Evolutionary conservation across 2,113 vertebrate species (phyloP).

Genomic region (Salvator merianae): DNA sequence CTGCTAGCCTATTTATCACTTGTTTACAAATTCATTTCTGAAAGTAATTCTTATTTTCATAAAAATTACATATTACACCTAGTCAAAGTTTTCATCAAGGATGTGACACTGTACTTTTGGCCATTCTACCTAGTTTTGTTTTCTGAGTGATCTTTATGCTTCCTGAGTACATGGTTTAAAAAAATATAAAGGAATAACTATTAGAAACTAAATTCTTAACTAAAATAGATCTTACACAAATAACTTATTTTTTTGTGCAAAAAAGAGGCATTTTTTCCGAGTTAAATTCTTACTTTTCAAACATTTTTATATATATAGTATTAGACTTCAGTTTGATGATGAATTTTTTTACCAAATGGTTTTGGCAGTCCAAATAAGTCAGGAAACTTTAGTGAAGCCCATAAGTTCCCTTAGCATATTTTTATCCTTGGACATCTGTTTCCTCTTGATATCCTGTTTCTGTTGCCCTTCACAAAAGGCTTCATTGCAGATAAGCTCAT

Average conservation of each 20-base stretch:
- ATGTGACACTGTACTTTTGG: not conserved
- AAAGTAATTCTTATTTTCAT: not conserved
- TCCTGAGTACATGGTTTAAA: not conserved
- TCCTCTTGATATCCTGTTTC: conserved; percentile 26
- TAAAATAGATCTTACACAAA: not conserved
- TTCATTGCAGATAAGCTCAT: not conserved
- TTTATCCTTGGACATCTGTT: conserved; percentile 27
- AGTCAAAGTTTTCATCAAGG: not conserved
- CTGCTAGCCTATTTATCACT: not conserved
- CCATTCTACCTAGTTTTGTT: not conserved
- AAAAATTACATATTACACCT: not conserved
- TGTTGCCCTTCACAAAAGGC: not conserved
- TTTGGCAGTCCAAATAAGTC: not conserved
- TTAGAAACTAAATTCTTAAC: not conserved
- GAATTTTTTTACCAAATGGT: not conserved
- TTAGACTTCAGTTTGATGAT: not conserved
- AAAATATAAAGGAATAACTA: not conserved
- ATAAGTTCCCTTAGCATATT: conserved; percentile 9
- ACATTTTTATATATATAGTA: not conserved
- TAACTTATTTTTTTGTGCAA: not conserved
- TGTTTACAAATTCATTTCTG: not conserved
- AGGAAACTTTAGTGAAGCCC: not conserved
- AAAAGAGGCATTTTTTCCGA: not conserved
- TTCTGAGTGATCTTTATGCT: not conserved
- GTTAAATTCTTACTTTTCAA: not conserved